Percentiles rank a stretch among this genome's conserved stretches.
Conservation (phyloP, 2,888 invertebrate genomes). For the Acanthosepion lycidas region DNA sequence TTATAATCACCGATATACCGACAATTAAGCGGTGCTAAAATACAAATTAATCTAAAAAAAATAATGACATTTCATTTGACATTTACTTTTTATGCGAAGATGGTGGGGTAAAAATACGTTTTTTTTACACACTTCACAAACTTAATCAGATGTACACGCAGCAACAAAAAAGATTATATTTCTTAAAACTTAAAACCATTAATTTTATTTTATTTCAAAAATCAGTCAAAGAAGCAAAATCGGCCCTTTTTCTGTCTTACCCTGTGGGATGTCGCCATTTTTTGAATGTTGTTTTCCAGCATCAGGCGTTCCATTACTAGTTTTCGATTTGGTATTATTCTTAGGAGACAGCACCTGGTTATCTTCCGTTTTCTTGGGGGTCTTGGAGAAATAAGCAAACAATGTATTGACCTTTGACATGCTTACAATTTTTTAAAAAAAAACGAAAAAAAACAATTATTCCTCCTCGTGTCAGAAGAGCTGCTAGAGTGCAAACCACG, state of each 20-base stretch:
- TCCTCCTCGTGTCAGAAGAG: background rate
- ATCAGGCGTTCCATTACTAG: background rate
- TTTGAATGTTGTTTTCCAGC: background rate
- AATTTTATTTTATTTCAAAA: background rate
- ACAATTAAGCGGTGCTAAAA: too few species aligned
- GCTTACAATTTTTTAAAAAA: background rate
- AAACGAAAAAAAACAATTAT: background rate
- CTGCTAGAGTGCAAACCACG: background rate
- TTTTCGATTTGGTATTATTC: slow-evolving; percentile 49
- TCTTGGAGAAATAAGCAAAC: slow-evolving; percentile 65
- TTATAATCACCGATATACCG: too few species aligned
- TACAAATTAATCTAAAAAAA: too few species aligned
- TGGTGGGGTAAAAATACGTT: too few species aligned
- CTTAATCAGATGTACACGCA: too few species aligned
- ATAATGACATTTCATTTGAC: too few species aligned
- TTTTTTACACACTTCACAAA: too few species aligned
- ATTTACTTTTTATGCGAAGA: too few species aligned
- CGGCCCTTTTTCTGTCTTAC: background rate
- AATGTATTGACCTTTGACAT: slow-evolving; percentile 59
- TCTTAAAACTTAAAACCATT: too few species aligned
- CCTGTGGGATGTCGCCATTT: background rate
- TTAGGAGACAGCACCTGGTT: slow-evolving; percentile 63
- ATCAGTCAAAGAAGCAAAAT: background rate
- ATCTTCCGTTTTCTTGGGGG: slow-evolving; percentile 53
- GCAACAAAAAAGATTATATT: too few species aligned